Evolutionary conservation across 2,113 vertebrate species (phyloP).

Genomic region (Sorex araneus): DNA sequence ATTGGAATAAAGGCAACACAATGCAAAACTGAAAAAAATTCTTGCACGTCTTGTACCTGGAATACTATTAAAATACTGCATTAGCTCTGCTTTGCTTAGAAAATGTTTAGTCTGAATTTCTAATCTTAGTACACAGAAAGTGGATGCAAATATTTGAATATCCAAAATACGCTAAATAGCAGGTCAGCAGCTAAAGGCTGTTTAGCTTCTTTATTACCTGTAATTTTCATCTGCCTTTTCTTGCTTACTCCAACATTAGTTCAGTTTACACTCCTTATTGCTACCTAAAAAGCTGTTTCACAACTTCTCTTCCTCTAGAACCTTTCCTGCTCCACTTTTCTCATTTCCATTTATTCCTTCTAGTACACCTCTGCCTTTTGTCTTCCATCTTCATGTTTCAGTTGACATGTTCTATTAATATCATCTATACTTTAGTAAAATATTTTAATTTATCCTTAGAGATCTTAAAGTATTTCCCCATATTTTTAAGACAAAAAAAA

Average conservation of each 20-base stretch:
- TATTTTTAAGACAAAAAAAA: neutral
- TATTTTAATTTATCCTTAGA: neutral
- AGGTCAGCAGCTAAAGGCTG: neutral
- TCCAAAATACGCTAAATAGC: neutral
- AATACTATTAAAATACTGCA: neutral
- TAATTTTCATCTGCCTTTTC: neutral
- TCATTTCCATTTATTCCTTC: neutral
- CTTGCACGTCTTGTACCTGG: neutral
- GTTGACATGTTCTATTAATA: neutral
- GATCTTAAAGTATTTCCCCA: neutral
- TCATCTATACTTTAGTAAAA: neutral
- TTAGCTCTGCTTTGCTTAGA: neutral
- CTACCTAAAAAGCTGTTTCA: neutral
- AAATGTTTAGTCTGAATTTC: conserved; percentile 5
- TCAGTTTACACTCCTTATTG: neutral
- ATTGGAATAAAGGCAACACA: conserved; percentile 29
- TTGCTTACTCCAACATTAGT: neutral
- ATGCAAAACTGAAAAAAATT: neutral
- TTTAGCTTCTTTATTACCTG: neutral
- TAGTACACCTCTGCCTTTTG: neutral
- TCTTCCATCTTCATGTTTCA: neutral
- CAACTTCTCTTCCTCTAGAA: neutral
- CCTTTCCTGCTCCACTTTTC: fast-evolving
- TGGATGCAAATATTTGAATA: neutral
- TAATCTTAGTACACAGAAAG: neutral